These are phyloP conservation scores for Teleogryllus oceanicus DNA, from an alignment of 2,888 invertebrate species.

Conservation along the genomic window DNA sequence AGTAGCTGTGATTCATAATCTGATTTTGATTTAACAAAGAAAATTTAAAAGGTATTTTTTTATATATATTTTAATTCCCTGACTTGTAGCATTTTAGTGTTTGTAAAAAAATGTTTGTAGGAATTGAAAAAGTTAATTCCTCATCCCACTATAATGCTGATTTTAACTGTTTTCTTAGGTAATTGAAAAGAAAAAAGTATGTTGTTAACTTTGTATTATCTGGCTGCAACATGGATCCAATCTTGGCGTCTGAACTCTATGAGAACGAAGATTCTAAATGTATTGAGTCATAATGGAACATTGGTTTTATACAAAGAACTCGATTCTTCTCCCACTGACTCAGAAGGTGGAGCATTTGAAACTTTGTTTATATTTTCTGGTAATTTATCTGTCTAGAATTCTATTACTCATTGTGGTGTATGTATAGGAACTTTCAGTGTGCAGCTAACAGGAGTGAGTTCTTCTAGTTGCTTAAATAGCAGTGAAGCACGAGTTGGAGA, in stretches of 20 bases:
- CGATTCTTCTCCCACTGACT: slow-evolving; percentile 39
- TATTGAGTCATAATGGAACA: slow-evolving; percentile 41
- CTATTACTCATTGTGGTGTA: not conserved
- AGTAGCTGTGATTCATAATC: no score
- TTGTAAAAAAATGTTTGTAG: no score
- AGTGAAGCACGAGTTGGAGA: slow-evolving; percentile 55
- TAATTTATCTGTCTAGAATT: not conserved
- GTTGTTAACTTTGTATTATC: slow-evolving; percentile 78
- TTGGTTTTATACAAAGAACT: slow-evolving; percentile 43
- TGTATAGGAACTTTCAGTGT: slow-evolving; percentile 32
- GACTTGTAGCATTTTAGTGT: no score
- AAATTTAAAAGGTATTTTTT: no score
- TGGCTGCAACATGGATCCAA: slow-evolving; percentile 78
- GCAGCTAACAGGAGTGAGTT: slow-evolving; percentile 38
- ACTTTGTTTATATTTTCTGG: not conserved
- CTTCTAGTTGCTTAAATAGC: slow-evolving; percentile 43
- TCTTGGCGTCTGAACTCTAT: slow-evolving; percentile 73
- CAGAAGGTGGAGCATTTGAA: slow-evolving; percentile 42
- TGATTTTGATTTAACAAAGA: no score
- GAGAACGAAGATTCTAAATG: slow-evolving; percentile 59
- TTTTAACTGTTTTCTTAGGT: not conserved
- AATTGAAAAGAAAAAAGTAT: slow-evolving; percentile 48
- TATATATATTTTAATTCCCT: no score
- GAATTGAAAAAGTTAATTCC: no score
- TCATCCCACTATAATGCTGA: no score